These are phyloP conservation scores for Troilus luridus DNA, from an alignment of 2,888 invertebrate species.

Conservation along the genomic window DNA sequence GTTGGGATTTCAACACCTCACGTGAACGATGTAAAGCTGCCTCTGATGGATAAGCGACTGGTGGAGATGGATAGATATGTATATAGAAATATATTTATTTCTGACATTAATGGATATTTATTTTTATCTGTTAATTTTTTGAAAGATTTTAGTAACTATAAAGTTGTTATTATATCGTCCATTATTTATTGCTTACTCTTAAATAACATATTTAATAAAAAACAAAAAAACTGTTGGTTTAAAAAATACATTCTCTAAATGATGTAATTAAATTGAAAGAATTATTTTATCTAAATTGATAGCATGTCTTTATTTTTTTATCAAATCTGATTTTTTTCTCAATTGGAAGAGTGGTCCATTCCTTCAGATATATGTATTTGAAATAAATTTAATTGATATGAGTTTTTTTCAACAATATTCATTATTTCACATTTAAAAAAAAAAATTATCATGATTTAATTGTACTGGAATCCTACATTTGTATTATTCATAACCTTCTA, in stretches of 20 bases:
- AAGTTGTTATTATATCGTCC: neutral
- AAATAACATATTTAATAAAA: neutral
- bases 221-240: neutral
- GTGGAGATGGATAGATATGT: slow-evolving; percentile 49
- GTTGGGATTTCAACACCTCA: slow-evolving; percentile 48
- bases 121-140: slow-evolving; percentile 9
- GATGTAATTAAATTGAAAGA: neutral
- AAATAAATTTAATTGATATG: neutral
- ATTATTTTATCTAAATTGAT: neutral
- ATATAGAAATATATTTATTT: slow-evolving; percentile 43
- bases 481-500: no score
- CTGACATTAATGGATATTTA: slow-evolving; percentile 37
- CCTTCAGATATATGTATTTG: neutral
- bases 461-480: no score
- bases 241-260: neutral
- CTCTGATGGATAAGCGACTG: slow-evolving; percentile 32
- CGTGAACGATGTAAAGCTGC: slow-evolving; percentile 35
- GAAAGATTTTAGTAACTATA: neutral
- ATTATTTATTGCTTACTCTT: neutral
- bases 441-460: no score
- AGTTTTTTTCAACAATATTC: neutral
- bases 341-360: neutral
- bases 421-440: no score
- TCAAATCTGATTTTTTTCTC: neutral
- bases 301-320: neutral